phyloP scores from a whole-genome alignment of 2,797 vertebrate genomes.

The Epinephelus coioides region DNA sequence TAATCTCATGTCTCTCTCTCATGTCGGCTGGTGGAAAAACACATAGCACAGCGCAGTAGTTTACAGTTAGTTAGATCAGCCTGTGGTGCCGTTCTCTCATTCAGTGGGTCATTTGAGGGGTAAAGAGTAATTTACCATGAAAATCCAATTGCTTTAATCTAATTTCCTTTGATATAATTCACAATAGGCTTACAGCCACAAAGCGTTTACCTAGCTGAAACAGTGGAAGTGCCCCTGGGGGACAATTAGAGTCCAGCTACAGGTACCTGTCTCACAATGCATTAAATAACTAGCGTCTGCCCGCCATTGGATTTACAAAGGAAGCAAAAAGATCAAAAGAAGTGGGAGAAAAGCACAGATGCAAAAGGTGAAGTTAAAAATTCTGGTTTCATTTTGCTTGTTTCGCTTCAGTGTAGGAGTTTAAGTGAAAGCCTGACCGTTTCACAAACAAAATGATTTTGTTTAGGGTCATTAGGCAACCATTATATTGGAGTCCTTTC shows the following conservation, averaged over 20 bases:
- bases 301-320: conserved; percentile 37
- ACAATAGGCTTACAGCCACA: conserved; percentile 77
- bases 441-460: conserved; percentile 10
- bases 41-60: conserved; percentile 44
- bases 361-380: conserved; percentile 8
- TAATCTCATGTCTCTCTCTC: conserved; percentile 19
- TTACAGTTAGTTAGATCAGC: conserved; percentile 68
- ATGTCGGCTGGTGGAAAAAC: conserved; percentile 38
- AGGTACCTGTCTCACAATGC: conserved; percentile 70
- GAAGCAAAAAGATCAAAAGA: conserved; percentile 43
- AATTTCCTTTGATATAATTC: conserved; percentile 81
- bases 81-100: conserved; percentile 64
- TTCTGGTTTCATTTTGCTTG: not conserved
- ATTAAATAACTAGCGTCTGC: conserved; percentile 61
- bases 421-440: conserved; percentile 7
- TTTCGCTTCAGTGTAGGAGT: not conserved
- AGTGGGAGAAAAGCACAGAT: not conserved
- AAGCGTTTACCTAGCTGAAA: conserved; percentile 75
- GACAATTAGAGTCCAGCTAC: conserved; percentile 73
- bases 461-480: conserved; percentile 4
- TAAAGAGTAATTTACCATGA: conserved; percentile 84
- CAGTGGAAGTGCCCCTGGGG: conserved; percentile 66
- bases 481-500: not conserved
- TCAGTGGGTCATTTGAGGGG: conserved; percentile 79
- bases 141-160: conserved; percentile 82